phyloP scores from a whole-genome alignment of 2,888 invertebrate genomes.

The Stictocephala bisonia region DNA sequence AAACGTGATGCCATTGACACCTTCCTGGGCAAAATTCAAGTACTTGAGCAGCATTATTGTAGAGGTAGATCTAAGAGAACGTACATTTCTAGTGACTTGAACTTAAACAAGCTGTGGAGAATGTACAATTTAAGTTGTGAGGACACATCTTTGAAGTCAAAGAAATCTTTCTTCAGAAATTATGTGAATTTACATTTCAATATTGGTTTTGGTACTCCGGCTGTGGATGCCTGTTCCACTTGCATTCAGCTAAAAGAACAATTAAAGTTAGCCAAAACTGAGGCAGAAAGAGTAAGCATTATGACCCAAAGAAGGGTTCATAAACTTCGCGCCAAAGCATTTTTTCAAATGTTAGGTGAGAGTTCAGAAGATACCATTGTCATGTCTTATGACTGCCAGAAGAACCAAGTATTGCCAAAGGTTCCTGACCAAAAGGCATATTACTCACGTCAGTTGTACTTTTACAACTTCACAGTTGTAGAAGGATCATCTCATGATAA shows the following conservation, averaged over 20 bases:
- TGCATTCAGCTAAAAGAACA: background rate
- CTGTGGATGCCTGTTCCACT: conserved; percentile 20
- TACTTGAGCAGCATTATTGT: conserved; percentile 39
- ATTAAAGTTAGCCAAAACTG: background rate
- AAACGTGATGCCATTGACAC: conserved; percentile 11
- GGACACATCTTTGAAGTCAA: background rate
- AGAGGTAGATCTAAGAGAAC: conserved; percentile 32
- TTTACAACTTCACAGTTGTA: conserved; percentile 48
- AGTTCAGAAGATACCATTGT: background rate
- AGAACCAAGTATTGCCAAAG: conserved; percentile 35
- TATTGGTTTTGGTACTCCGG: conserved; percentile 37
- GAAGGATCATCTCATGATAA: conserved; percentile 22
- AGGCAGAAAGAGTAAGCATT: conserved; percentile 2
- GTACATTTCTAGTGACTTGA: conserved; percentile 25
- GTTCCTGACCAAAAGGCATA: conserved; percentile 45
- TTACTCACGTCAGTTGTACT: conserved; percentile 47
- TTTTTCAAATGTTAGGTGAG: background rate
- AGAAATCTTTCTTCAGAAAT: conserved; percentile 16
- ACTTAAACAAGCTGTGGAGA: conserved; percentile 31
- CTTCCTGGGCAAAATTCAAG: conserved; percentile 33
- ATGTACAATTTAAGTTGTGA: conserved; percentile 24
- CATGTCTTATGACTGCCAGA: conserved; percentile 44
- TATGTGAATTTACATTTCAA: conserved; percentile 18
- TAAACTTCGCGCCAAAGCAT: background rate
- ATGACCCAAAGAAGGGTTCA: conserved; percentile 12